Evolutionary conservation across 2,113 vertebrate genomes (phyloP).

Genomic region (Syrmaticus mikado): DNA sequence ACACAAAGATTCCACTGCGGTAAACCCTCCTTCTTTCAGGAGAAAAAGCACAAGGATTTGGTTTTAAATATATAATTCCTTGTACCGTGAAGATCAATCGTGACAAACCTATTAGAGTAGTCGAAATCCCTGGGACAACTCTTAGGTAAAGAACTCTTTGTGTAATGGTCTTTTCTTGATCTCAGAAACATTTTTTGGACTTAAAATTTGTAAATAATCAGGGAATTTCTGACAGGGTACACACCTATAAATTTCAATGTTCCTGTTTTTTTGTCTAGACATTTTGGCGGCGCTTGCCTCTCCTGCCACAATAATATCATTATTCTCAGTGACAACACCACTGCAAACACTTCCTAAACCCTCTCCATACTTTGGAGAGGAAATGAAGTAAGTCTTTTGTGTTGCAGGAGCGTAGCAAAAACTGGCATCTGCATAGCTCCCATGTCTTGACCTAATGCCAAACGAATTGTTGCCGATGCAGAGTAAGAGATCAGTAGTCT

Average conservation of each 20-base stretch:
- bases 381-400: constrained; percentile 89
- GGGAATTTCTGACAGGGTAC: constrained; percentile 42
- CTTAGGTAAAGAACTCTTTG: neutral
- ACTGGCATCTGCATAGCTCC: constrained; percentile 89
- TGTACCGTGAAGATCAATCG: neutral
- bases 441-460: constrained; percentile 90
- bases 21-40: neutral
- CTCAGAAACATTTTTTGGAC: neutral
- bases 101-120: neutral
- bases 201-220: neutral
- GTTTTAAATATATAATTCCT: neutral
- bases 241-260: constrained; percentile 93
- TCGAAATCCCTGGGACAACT: neutral
- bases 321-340: constrained; percentile 91
- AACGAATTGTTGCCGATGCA: constrained; percentile 90
- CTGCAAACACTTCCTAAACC: constrained; percentile 88
- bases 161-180: neutral
- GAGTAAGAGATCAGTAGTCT: constrained; percentile 92
- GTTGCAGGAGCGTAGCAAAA: constrained; percentile 91
- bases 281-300: constrained; percentile 86
- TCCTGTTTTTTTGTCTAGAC: constrained; percentile 87
- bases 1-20: neutral
- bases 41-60: neutral
- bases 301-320: constrained; percentile 91
- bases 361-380: constrained; percentile 92